Base-by-base conservation (phyloP, 2,797 vertebrate species). In the Mastacembelus armatus region DNA sequence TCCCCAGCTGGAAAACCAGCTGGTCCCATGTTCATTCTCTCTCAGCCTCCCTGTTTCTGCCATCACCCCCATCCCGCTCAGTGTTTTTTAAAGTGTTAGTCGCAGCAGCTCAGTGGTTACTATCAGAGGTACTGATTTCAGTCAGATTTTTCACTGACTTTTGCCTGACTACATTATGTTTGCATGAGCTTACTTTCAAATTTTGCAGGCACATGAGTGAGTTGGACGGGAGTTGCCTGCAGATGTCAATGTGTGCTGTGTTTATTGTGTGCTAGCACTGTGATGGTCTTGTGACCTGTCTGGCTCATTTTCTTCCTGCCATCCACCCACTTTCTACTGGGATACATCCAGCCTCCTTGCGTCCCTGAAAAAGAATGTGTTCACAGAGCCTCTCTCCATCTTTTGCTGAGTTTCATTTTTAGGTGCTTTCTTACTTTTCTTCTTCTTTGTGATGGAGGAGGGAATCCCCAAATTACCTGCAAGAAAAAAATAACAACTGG, bases 391-490 rank as follows among this genome's bases (percentile, higher is more conserved):
- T 22, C 32, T 26, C 36, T 35, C 33, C 4, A 2, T 26, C 24
- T 60, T 35, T 48, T 3, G 7, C 35, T 5, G 0, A 6, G 26
- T 5, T 74, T 52, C 43, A 66, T 57, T 64, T 80, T 63, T 66
- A 62, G 40, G 3, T 26, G 10, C 44, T 77, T 71, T 56, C 14
- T 18, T 27, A 38, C 29, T 45, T 63, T 38, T 50, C 61, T 24
- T 44, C 43, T 30, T 45, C 36, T 39, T 45, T 19, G 38, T 29
- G 54, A 44, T 21, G 26, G 40, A 49, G 21, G 10, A n/a, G 30
- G 36, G 9, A 60, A 59, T 33, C 42, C 14, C 33, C 39, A 71
- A 42, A 64, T 57, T 57, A 74, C 49, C 44, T 56, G 42, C 35
- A n/a, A 44, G 39, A 33, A 39, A 60, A 78, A n/a, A 74, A 67